Evolutionary conservation across 2,888 invertebrate genomes (phyloP), one percentile per base, ranked within the genome.

Genomic region (Brenthis hecate): DNA sequence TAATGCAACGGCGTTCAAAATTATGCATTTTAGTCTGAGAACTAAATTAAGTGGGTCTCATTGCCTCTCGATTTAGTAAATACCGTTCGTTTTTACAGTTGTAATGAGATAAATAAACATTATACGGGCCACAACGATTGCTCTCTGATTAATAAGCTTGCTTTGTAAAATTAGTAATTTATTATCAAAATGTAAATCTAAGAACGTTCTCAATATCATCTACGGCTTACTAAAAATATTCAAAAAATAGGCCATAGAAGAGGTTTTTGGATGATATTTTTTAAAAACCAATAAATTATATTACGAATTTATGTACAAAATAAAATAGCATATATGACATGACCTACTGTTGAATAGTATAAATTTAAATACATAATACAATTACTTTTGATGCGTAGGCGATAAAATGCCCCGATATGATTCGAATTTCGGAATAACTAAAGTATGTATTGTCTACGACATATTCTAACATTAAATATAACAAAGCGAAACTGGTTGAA

Each of bases 11-110:
- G 43, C 60, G 54, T 69, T 72, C 23, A 71, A 63, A 63, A 60
- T 72, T 66, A 68, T 70, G 65, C 65, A 64, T 61, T 66, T 66
- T 71, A 64, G 55, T 63, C 65, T 71, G 69, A 56, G 57, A 68
- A 74, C 57, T 65, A 13, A 66, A 71, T 69, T 68, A 73, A 71
- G 69, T 70, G 63, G 70, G 72, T 68, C 72, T 72, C 69, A 66
- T 72, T 68, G 67, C 57, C 72, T 65, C 66, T 70, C 64, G 61
- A 66, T 69, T 60, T 65, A 65, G 58, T 68, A 65, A 53, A 61
- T 70, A 74, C 74, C 68, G 73, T 72, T 72, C 61, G 61, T 55
- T 68, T 69, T 73, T 71, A 73, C 73, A 73, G 72, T 74, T 71
- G 69, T 67, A 67, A 67, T 65, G 68, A 62, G 72, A 67, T 73